Evolutionary conservation across 2,797 vertebrate species (phyloP), one percentile per base, ranked within the genome.

Genomic region (Micrastur ruficollis): DNA sequence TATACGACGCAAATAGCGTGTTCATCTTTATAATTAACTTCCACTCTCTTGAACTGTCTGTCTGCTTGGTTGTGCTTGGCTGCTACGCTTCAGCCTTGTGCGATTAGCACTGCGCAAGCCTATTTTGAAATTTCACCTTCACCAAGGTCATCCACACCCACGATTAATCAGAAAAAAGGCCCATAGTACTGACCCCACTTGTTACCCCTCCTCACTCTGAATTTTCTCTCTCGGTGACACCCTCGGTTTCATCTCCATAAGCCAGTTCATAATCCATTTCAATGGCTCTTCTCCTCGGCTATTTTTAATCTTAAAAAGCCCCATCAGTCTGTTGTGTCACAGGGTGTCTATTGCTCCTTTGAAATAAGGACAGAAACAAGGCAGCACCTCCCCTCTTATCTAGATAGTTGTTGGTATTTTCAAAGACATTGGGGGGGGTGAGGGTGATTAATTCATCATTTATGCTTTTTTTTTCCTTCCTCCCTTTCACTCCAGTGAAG

Each of bases 221-320:
- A 81, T 81, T 92, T 67, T 75, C 59, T 67, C 84, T 70, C 82
- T 85, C 63, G 22, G 83, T 73, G 68, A 86, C 87, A 94, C 88
- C 66, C 38, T 29, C 20, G 5, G 81, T 58, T 94, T 89, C 93
- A 81, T 71, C 92, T 94, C 91, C 85, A 14, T 47, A 82, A 95
- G 76, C 89, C 96, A 93, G 90, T 73, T 61, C 95, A 81, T 95
- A 96, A 97, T 96, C 95, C 93, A 76, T 95, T 90, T 96, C 95
- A 96, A 96, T 90, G 96, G 95, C 94, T 97, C 93, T 97, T 95
- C 91, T 92, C 92, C 38, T 19, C 46, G 88, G 79, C 81, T 97
- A 97, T 97, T 95, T 97, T 97, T 98, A 96, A 96, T 68, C 87
- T 96, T 76, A 59, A 95, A 96, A 94, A 98, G 89, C 40, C 71